phyloP scores from a whole-genome alignment of 1,140 invertebrate genomes.

The Mamestra configurata region DNA sequence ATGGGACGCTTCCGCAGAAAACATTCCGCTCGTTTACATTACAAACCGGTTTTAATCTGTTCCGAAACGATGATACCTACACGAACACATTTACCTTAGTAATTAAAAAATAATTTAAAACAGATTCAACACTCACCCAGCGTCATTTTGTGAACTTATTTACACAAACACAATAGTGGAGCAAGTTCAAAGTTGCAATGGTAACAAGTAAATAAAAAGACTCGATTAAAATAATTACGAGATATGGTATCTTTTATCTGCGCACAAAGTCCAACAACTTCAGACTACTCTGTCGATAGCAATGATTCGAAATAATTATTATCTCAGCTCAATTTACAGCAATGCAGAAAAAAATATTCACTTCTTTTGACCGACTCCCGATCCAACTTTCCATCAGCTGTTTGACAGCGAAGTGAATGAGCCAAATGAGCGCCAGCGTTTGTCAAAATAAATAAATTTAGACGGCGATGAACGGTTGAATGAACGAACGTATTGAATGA shows the following conservation, averaged over 20 bases:
- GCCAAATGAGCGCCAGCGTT: neutral
- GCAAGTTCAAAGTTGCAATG: slow-evolving; percentile 28
- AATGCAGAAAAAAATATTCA: neutral
- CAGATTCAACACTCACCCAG: slow-evolving; percentile 13
- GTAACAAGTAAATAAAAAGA: slow-evolving; percentile 10
- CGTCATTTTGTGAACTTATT: slow-evolving; percentile 13
- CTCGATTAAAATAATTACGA: slow-evolving; percentile 25
- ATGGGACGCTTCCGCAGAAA: too few species aligned
- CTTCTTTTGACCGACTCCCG: neutral
- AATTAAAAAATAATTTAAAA: neutral
- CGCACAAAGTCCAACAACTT: slow-evolving; percentile 23
- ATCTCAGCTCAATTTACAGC: neutral
- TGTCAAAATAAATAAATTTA: neutral
- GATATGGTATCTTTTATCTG: slow-evolving; percentile 25
- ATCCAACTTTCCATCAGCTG: slow-evolving; percentile 32
- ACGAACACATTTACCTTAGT: neutral
- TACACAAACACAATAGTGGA: slow-evolving; percentile 22
- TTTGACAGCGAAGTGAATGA: slow-evolving; percentile 29
- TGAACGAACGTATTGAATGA: slow-evolving; percentile 11
- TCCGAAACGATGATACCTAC: neutral
- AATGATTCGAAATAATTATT: slow-evolving; percentile 20
- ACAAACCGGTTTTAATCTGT: neutral
- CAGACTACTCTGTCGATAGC: neutral
- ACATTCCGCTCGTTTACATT: too few species aligned
- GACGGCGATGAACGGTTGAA: neutral